Conservation (phyloP, 2,797 vertebrate genomes). For the Mormyrops attenuatus region DNA sequence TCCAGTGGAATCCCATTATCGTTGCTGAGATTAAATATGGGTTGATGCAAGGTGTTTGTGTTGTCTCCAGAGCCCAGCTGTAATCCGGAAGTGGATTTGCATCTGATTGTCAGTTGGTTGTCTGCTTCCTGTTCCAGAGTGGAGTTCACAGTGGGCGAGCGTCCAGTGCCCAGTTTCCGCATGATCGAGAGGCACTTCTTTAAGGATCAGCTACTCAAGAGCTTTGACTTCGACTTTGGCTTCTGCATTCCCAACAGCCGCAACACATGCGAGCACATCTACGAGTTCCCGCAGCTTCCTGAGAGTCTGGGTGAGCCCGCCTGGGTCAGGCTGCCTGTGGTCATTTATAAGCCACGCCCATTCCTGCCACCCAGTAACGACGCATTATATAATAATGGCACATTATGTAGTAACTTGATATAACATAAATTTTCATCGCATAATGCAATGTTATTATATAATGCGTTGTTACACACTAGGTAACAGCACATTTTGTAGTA, state of each 20-base stretch:
- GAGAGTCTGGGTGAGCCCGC: slow-evolving; percentile 86
- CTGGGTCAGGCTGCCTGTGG: not conserved
- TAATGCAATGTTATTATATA: not conserved
- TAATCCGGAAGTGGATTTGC: not conserved
- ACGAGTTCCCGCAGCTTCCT: slow-evolving; percentile 95
- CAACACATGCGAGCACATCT: slow-evolving; percentile 98
- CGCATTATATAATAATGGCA: not conserved
- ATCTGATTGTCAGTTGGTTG: not conserved
- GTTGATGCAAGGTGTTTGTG: not conserved
- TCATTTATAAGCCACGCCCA: not conserved
- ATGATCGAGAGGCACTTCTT: slow-evolving; percentile 99
- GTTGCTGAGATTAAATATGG: not conserved
- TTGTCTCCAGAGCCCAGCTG: not conserved
- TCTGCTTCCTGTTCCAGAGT: slow-evolving; percentile 62
- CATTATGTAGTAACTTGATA: not conserved
- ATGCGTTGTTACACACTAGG: not conserved
- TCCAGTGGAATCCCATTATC: not conserved
- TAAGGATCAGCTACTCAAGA: slow-evolving; percentile 89
- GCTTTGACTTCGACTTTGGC: slow-evolving; percentile 97
- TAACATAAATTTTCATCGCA: not conserved
- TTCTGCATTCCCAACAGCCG: slow-evolving; percentile 98
- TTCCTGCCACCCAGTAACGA: not conserved
- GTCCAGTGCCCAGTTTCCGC: slow-evolving; percentile 86
- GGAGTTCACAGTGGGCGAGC: slow-evolving; percentile 94
- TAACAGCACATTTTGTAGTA: not conserved